phyloP scores from a whole-genome alignment of 1,140 invertebrate genomes.

The Glomeris maerens region DNA sequence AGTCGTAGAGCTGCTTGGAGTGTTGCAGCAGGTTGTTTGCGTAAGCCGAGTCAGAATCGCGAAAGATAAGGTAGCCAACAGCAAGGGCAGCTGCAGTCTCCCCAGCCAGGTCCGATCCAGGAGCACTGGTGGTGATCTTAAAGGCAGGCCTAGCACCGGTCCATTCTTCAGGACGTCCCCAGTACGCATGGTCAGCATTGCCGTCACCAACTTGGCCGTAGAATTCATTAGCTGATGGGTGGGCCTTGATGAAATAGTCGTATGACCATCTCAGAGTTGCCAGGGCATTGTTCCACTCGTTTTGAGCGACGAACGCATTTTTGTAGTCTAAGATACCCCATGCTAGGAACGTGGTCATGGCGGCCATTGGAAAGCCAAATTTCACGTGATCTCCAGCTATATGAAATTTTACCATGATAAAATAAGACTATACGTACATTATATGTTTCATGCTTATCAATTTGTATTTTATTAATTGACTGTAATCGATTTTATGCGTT shows the following conservation, averaged over 20 bases:
- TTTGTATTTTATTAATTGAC: too few species aligned
- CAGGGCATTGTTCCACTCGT: constrained; percentile 32
- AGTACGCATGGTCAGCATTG: constrained; percentile 37
- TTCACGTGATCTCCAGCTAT: constrained; percentile 49
- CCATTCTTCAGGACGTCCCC: constrained; percentile 46
- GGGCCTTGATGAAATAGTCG: constrained; percentile 46
- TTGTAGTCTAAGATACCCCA: constrained; percentile 44
- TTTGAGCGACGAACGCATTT: constrained; percentile 34
- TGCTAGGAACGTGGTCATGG: constrained; percentile 39
- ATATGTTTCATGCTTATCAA: too few species aligned
- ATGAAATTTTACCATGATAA: constrained; percentile 15
- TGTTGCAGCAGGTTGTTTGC: constrained; percentile 35
- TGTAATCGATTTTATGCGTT: too few species aligned
- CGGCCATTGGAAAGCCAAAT: constrained; percentile 48
- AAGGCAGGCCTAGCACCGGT: constrained; percentile 42
- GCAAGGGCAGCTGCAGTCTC: constrained; percentile 47
- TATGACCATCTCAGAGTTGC: constrained; percentile 43
- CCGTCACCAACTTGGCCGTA: constrained; percentile 47
- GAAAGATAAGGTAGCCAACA: constrained; percentile 37
- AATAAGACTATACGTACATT: too few species aligned
- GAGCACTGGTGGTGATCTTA: constrained; percentile 38
- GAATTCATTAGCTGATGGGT: constrained; percentile 37
- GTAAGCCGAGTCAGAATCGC: constrained; percentile 33
- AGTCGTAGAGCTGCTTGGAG: constrained; percentile 42
- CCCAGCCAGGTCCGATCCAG: constrained; percentile 45